phyloP scores from a whole-genome alignment of 2,797 vertebrate genomes.

The Phoeniculus purpureus region DNA sequence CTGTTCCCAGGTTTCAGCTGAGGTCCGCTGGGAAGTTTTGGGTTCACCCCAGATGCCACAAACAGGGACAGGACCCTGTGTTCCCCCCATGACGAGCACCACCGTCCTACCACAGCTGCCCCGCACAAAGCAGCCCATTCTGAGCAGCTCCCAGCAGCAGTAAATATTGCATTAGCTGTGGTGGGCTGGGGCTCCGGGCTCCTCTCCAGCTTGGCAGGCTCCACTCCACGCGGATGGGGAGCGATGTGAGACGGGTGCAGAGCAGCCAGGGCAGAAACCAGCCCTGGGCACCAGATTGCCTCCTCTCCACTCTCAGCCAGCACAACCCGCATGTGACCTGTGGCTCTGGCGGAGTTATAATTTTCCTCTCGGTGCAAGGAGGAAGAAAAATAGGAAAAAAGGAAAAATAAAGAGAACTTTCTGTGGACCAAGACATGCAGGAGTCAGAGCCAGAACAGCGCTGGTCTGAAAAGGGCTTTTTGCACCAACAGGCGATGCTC shows the following conservation, averaged over 20 bases:
- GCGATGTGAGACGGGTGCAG: background rate
- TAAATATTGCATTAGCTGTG: constrained; percentile 62
- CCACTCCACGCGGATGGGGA: background rate
- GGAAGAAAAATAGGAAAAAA: too few relatives aligned
- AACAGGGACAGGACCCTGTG: background rate
- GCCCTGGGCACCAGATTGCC: background rate
- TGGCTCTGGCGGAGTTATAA: background rate
- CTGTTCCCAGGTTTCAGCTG: background rate
- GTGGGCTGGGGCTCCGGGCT: constrained; percentile 22
- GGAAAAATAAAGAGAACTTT: constrained; percentile 21
- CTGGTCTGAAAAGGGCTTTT: background rate
- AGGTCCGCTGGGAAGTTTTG: background rate
- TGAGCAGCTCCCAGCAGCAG: constrained; percentile 17
- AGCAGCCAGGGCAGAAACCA: background rate
- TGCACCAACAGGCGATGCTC: constrained; percentile 35
- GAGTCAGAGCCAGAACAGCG: background rate
- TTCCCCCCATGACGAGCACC: background rate
- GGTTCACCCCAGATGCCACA: constrained; percentile 15
- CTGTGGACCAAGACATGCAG: background rate
- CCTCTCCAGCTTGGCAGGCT: constrained; percentile 57
- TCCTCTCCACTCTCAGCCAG: background rate
- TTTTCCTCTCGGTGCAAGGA: background rate
- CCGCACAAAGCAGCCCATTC: constrained; percentile 50
- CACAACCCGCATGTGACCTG: background rate
- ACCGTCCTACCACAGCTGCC: rapidly evolving